phyloP scores from a whole-genome alignment of 92 coral and sea anemone species.

The Isaurus tuberculatus region DNA sequence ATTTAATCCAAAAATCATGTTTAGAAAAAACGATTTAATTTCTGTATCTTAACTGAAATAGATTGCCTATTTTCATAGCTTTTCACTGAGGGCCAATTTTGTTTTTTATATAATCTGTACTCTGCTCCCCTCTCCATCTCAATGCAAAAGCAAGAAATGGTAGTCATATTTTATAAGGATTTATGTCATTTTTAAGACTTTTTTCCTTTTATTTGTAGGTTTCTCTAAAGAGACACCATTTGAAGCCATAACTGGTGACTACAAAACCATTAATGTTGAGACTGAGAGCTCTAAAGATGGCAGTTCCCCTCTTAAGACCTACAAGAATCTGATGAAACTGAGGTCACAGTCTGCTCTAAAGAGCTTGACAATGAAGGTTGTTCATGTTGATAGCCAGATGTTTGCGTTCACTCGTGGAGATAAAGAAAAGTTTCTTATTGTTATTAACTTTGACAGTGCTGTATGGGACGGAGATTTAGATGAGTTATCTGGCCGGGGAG shows the following conservation, averaged over 20 bases:
- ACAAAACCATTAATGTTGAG: slow-evolving; percentile 49
- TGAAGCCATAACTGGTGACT: slow-evolving; percentile 34
- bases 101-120: too few relatives aligned
- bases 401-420: slow-evolving; percentile 66
- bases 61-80: too few relatives aligned
- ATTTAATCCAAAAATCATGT: too few relatives aligned
- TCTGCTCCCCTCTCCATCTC: too few relatives aligned
- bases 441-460: slow-evolving; percentile 63
- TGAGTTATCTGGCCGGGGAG: slow-evolving; percentile 67
- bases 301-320: slow-evolving; percentile 61
- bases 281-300: slow-evolving; percentile 35
- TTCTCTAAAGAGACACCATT: slow-evolving; percentile 31
- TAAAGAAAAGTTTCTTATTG: slow-evolving; percentile 53
- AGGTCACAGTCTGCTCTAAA: slow-evolving; percentile 61
- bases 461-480: slow-evolving; percentile 65
- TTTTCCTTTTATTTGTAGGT: slow-evolving; percentile 34
- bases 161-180: too few relatives aligned
- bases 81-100: too few relatives aligned
- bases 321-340: slow-evolving; percentile 62
- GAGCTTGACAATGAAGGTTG: slow-evolving; percentile 38
- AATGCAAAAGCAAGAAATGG: too few relatives aligned
- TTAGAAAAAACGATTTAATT: too few relatives aligned
- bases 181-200: too few relatives aligned
- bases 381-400: slow-evolving; percentile 60
- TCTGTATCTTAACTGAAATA: too few relatives aligned